Evolutionary conservation across 2,888 invertebrate genomes (phyloP).

Genomic region (Hypomecis atomaria): DNA sequence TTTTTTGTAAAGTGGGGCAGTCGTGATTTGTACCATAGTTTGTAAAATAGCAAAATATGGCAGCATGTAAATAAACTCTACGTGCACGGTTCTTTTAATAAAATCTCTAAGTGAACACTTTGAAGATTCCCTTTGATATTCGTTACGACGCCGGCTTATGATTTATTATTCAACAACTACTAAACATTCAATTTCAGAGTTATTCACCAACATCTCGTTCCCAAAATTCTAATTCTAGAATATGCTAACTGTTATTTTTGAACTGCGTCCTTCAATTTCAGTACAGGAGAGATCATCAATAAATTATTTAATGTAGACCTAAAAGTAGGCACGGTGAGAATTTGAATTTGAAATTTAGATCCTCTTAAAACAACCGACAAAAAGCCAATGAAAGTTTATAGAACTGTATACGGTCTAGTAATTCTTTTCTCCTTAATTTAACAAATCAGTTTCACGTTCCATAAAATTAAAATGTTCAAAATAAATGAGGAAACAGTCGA

Average conservation of each 20-base stretch:
- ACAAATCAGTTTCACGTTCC: slow-evolving; percentile 18
- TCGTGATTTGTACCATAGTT: slow-evolving; percentile 1
- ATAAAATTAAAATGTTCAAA: slow-evolving; percentile 26
- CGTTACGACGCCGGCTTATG: slow-evolving; percentile 59
- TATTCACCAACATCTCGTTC: slow-evolving; percentile 46
- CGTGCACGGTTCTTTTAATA: slow-evolving; percentile 59
- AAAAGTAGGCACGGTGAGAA: background rate
- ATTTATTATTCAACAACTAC: slow-evolving; percentile 70
- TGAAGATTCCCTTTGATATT: slow-evolving; percentile 73
- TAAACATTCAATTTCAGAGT: slow-evolving; percentile 57
- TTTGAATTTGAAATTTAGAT: background rate
- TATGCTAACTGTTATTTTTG: slow-evolving; percentile 23
- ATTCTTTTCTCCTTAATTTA: slow-evolving; percentile 32
- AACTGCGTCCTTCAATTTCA: slow-evolving; percentile 3
- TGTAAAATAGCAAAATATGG: slow-evolving; percentile 32
- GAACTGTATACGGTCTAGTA: slow-evolving; percentile 17
- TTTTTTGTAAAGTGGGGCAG: background rate
- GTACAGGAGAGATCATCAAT: background rate
- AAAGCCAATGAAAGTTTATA: slow-evolving; percentile 10
- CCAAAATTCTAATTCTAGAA: slow-evolving; percentile 46
- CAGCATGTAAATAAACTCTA: slow-evolving; percentile 47
- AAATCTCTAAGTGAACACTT: slow-evolving; percentile 67
- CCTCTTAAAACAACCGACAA: background rate
- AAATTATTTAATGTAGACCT: background rate
- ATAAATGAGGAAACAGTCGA: slow-evolving; percentile 37